Conservation (phyloP, 2,113 vertebrate genomes). For the Corapipo altera region DNA sequence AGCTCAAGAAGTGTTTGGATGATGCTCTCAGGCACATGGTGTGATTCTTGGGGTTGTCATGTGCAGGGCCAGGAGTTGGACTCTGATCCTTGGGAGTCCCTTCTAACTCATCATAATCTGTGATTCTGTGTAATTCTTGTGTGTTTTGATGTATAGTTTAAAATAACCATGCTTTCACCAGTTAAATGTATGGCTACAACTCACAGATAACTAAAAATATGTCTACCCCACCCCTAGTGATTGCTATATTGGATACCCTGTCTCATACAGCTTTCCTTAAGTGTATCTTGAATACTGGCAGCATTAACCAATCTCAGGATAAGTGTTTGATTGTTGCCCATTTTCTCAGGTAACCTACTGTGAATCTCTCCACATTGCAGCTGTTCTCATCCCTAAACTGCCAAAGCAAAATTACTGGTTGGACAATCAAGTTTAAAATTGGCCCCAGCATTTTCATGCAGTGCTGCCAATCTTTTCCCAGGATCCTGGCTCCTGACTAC, state of each 20-base stretch:
- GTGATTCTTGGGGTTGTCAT: neutral
- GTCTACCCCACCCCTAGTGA: neutral
- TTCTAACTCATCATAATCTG: neutral
- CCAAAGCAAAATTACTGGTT: neutral
- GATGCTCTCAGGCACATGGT: neutral
- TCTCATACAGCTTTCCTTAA: no score
- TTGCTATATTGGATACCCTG: neutral
- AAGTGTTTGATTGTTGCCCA: neutral
- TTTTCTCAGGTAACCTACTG: neutral
- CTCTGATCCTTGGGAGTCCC: neutral
- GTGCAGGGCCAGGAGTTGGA: neutral
- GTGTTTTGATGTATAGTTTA: neutral
- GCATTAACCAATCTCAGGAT: fast-evolving
- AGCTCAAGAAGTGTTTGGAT: neutral
- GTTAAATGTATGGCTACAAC: neutral
- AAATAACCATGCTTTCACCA: neutral
- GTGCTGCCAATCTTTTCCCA: neutral
- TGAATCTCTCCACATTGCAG: neutral
- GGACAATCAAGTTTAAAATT: neutral
- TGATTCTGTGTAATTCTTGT: neutral
- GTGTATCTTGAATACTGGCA: neutral
- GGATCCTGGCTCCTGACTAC: neutral
- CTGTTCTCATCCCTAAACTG: neutral
- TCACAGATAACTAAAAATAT: neutral
- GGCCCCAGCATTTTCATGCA: neutral